Conservation (phyloP, 1,140 invertebrate genomes). For the Drosophila littoralis region DNA sequence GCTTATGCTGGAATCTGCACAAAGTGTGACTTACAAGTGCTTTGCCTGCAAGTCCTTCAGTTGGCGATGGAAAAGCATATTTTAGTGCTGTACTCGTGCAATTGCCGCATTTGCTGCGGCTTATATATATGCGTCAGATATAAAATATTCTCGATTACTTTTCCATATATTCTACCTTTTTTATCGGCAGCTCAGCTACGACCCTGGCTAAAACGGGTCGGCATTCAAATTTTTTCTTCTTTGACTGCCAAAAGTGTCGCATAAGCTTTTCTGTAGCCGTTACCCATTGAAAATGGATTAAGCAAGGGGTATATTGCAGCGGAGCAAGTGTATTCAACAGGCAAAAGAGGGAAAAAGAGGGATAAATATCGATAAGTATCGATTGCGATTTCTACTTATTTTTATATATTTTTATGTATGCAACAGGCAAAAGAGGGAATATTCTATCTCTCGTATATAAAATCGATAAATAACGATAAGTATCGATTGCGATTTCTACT, state of each 20-base stretch:
- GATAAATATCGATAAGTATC: too few species aligned
- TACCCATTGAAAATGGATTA: background rate
- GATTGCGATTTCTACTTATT: too few species aligned
- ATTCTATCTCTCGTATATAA: too few species aligned
- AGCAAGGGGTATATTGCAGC: background rate
- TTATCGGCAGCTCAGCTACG: slow-evolving; percentile 1
- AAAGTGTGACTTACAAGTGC: background rate
- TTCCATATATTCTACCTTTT: background rate
- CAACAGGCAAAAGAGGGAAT: too few species aligned
- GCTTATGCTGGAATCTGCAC: too few species aligned
- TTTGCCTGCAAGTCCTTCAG: background rate
- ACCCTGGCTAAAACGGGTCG: slow-evolving; percentile 11
- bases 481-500: too few species aligned
- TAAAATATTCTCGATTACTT: slow-evolving; percentile 7
- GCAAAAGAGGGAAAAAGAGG: background rate
- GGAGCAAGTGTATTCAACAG: too few species aligned
- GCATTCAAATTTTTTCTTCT: slow-evolving; percentile 51
- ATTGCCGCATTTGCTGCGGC: background rate
- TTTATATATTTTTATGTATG: too few species aligned
- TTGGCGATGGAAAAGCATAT: background rate
- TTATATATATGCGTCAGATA: background rate
- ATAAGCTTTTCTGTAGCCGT: background rate
- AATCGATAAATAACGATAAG: too few species aligned
- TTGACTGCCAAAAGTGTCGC: slow-evolving; percentile 32
- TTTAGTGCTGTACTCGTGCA: background rate